Base-by-base conservation (phyloP, 2,113 vertebrate genomes). In the Suricata suricatta region DNA sequence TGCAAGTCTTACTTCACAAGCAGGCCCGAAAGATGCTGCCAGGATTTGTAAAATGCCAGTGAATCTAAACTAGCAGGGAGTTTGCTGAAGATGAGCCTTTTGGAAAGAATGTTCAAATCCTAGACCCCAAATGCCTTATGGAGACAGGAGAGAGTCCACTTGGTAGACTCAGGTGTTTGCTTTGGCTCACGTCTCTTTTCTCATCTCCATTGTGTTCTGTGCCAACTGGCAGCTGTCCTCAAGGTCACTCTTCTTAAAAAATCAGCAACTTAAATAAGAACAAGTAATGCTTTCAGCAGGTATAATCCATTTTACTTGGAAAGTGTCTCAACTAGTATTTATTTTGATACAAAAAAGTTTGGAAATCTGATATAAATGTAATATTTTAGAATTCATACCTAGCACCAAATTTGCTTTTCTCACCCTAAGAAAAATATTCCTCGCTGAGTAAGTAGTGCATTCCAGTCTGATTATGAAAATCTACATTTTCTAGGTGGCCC, bases 371-470 rank as follows among this genome's bases (percentile, higher is more conserved):
- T 93, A 83, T 25, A 71, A 93, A 89, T 31, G 13, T 86, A 82
- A 91, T 94, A 94, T 88, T 95, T 94, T 96, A 81, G 63, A 96
- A 90, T 29, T 68, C 66, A 77, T 77, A 47, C 71, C 31, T 80
- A 74, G 21, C 21, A 66, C 63, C 64, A 88, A 74, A 64, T 97
- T 92, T 96, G 11, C 57, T 77, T 95, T 87, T 29, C 85, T 92
- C 38, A 60, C 50, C 54, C 88, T 97, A 96, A 63, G 89, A 84
- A 98, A 97, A 97, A 84, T 71, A 92, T 33, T 92, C 31, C 38
- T 81, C 77, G 63, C 84, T 87, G 79, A 74, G 29, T 77, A 96
- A 64, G 14, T 52, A 88, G 90, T 77, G 77, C 52, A 63, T 57
- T 33, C n/a, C 16, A 35, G 1, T 41, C 33, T 82, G 16, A n/a